Conservation (phyloP, 1,140 invertebrate genomes). For the Yoshiicerus persimilis region DNA sequence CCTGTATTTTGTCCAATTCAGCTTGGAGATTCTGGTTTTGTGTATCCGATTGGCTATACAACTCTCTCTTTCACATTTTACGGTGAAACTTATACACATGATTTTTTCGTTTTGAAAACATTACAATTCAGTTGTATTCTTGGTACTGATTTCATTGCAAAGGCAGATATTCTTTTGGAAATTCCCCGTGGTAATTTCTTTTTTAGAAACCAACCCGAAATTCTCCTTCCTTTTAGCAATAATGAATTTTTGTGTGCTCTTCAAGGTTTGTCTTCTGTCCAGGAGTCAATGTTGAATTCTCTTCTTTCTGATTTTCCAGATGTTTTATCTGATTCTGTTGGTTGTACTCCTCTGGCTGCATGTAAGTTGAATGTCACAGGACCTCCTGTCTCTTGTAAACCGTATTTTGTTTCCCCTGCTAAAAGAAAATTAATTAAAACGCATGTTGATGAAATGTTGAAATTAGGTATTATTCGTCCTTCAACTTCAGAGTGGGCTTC, state of each 20-base stretch:
- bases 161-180: neutral
- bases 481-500: neutral
- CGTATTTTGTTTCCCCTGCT: conserved; percentile 4
- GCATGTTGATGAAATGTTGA: conserved; percentile 26
- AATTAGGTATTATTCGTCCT: conserved; percentile 22
- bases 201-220: neutral
- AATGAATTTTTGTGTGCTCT: neutral
- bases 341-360: neutral
- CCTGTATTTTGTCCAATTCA: too few relatives aligned
- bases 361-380: conserved; percentile 7
- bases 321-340: conserved; percentile 8
- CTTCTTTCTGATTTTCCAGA: neutral
- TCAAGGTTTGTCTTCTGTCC: neutral
- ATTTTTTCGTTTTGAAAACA: too few relatives aligned
- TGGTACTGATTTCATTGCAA: conserved; percentile 4
- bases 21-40: too few relatives aligned
- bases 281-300: neutral
- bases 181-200: neutral
- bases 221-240: neutral
- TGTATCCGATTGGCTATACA: too few relatives aligned
- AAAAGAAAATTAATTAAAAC: neutral
- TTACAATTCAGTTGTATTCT: neutral
- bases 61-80: too few relatives aligned
- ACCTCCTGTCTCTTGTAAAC: neutral
- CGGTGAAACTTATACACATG: too few relatives aligned